Evolutionary conservation across 2,113 vertebrate species (phyloP), one percentile per base, ranked within the genome.

Genomic region (Oncorhynchus tshawytscha): DNA sequence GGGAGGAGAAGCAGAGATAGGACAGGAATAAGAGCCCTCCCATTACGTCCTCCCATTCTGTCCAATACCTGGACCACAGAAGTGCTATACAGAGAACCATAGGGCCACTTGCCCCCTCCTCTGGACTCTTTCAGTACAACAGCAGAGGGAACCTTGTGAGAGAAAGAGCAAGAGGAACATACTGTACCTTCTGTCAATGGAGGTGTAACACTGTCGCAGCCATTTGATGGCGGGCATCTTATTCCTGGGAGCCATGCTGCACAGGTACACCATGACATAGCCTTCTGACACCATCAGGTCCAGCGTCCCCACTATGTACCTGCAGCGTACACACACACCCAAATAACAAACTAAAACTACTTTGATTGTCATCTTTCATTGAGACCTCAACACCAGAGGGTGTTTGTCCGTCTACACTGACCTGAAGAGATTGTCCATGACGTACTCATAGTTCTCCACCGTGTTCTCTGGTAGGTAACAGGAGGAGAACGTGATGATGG

Each of bases 391-490:
- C n/a, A 68, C 73, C 27, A 60, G 45, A 57, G 57, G 18, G 5
- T 57, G 54, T 57, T 57, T 16, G 15, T 62, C 6, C 7, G n/a
- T 22, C 18, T 57, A 22, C 45, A 12, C 84, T 83, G 82, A 95
- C 95, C 93, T 94, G 85, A 96, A 96, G 66, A 97, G 89, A 83
- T 96, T 93, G 57, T 96, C 95, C 96, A 96, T 96, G 68, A 96
- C 84, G 1, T 95, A 95, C n/a, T 92, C 75, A 1, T 97, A 96
- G 83, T 90, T 71, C 20, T 95, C 92, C 65, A 92, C 82, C 22
- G 88, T 92, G 85, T 91, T 95, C 49, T 93, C 93, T 0, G 95
- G 96, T 48, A 96, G 89, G 72, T 95, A 95, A 70, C 95, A 96
- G 59, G 94, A 92, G 1, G 95, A 91, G 20, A 96, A 95, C 68